These are phyloP conservation scores for Acleris literana DNA, from an alignment of 2,888 invertebrate species.

Conservation along the genomic window DNA sequence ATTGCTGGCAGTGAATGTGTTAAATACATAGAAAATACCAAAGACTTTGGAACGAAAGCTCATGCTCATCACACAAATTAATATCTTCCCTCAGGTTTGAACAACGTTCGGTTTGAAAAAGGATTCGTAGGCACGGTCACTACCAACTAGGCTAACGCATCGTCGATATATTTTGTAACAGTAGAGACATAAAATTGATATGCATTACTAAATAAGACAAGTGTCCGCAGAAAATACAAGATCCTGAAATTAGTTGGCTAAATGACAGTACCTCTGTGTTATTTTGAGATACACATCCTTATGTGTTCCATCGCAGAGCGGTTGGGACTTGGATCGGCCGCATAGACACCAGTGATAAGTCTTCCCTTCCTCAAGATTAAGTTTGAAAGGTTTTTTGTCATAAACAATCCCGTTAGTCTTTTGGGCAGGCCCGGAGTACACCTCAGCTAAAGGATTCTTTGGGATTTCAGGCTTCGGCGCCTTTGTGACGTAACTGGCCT, in stretches of 20 bases:
- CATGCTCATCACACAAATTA: no score
- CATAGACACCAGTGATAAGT: slow-evolving; percentile 96
- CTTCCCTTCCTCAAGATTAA: slow-evolving; percentile 88
- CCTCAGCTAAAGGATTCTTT: slow-evolving; percentile 84
- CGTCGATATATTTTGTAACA: no score
- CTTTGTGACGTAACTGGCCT: slow-evolving; percentile 68
- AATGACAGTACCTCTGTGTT: slow-evolving; percentile 81
- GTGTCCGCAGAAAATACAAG: not conserved
- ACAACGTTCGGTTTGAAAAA: no score
- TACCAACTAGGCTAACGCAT: no score
- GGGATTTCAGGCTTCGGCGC: slow-evolving; percentile 84
- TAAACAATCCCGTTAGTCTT: slow-evolving; percentile 89
- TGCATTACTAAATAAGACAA: not conserved
- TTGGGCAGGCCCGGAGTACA: slow-evolving; percentile 86
- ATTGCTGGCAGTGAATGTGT: no score
- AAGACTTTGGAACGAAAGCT: no score
- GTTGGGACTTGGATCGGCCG: slow-evolving; percentile 95
- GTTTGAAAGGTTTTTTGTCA: slow-evolving; percentile 94
- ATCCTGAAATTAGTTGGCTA: not conserved
- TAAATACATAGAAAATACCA: no score
- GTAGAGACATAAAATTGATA: no score
- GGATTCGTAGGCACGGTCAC: no score
- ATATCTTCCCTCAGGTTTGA: no score
- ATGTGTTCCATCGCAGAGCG: slow-evolving; percentile 97
- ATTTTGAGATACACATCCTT: slow-evolving; percentile 89